These are phyloP conservation scores for Trachemys scripta DNA, from an alignment of 2,113 vertebrate species.

Conservation along the genomic window DNA sequence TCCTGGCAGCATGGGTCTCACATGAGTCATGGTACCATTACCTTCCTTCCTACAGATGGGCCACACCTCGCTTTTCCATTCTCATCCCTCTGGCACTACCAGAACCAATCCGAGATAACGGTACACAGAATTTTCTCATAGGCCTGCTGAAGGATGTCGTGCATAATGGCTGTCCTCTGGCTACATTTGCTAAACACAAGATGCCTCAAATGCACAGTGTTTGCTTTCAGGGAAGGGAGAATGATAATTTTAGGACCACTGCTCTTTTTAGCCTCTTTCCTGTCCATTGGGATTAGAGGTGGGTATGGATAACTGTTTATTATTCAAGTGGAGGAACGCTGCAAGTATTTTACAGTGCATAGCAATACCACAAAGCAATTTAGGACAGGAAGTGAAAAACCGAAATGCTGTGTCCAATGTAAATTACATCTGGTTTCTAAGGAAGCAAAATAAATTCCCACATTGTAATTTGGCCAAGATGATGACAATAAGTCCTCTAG, in stretches of 20 bases:
- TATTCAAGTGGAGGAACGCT: not conserved
- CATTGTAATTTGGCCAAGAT: not conserved
- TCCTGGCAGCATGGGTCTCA: not conserved
- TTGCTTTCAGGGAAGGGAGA: conserved; percentile 49
- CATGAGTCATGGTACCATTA: not conserved
- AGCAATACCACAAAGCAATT: rapidly evolving
- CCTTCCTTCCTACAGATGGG: not conserved
- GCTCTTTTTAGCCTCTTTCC: not conserved
- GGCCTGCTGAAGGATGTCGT: conserved; percentile 18
- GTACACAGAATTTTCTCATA: conserved; percentile 57
- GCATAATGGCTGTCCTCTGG: not conserved
- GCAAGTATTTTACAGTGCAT: rapidly evolving
- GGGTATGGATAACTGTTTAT: not conserved
- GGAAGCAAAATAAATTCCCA: not conserved
- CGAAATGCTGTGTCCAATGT: rapidly evolving
- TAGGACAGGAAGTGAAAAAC: rapidly evolving
- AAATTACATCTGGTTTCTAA: rapidly evolving
- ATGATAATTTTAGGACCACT: not conserved
- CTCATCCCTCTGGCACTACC: conserved; percentile 32
- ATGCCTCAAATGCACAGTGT: conserved; percentile 56
- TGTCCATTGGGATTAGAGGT: not conserved
- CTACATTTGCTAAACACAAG: conserved; percentile 22
- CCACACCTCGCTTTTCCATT: rapidly evolving
- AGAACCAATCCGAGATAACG: conserved; percentile 27
- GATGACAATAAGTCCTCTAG: not conserved